These are phyloP conservation scores for Netelia fuscicornis DNA, from an alignment of 2,888 invertebrate species.

Conservation along the genomic window DNA sequence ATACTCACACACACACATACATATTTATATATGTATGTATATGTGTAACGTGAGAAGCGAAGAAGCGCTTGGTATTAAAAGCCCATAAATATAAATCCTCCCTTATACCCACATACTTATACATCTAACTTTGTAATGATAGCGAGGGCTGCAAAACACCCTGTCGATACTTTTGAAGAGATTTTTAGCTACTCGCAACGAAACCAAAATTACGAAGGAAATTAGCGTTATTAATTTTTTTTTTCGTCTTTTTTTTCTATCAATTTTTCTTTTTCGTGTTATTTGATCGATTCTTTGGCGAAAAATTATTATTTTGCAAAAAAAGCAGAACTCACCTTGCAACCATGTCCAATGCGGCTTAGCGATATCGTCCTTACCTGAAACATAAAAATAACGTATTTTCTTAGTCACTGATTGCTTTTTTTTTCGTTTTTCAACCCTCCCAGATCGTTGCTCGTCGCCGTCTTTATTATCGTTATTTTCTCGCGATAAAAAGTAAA, in stretches of 20 bases:
- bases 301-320: constrained; percentile 71
- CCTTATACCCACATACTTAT: constrained; percentile 34
- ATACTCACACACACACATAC: not conserved
- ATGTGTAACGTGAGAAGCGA: constrained; percentile 13
- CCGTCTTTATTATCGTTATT: constrained; percentile 24
- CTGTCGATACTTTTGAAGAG: constrained; percentile 48
- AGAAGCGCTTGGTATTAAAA: constrained; percentile 62
- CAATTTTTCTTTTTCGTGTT: not conserved
- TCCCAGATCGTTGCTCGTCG: constrained; percentile 18
- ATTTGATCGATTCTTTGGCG: constrained; percentile 47
- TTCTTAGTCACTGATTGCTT: constrained; percentile 27
- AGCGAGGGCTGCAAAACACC: constrained; percentile 16
- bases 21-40: constrained; percentile 14
- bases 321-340: constrained; percentile 83
- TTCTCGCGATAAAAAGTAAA: constrained; percentile 52
- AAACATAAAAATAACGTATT: constrained; percentile 74
- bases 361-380: constrained; percentile 84
- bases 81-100: constrained; percentile 60
- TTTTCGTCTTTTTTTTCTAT: not conserved
- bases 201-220: not conserved
- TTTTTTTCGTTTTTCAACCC: not conserved
- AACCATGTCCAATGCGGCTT: constrained; percentile 84
- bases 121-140: constrained; percentile 36
- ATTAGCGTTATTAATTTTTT: constrained; percentile 15
- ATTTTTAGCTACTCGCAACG: constrained; percentile 12